Percentiles rank a stretch among this genome's conserved stretches.
These are phyloP conservation scores for Steinernema hermaphroditum DNA, from an alignment of 2,888 invertebrate species.

Conservation along the genomic window DNA sequence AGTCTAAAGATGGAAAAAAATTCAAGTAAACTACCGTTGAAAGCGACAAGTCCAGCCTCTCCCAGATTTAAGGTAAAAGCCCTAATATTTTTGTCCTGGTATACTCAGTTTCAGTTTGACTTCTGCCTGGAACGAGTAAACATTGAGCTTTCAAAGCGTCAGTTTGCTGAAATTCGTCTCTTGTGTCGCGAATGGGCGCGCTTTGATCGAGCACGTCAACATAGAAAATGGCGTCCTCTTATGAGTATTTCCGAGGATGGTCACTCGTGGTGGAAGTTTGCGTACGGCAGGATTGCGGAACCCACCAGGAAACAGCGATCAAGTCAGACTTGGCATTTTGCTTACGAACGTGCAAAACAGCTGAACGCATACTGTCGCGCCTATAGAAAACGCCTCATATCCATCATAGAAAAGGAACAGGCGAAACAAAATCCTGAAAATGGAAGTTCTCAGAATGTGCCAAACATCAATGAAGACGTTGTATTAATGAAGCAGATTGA, in stretches of 20 bases:
- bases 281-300: neutral
- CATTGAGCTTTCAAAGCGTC: slow-evolving; percentile 59
- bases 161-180: slow-evolving; percentile 59
- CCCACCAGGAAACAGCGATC: neutral
- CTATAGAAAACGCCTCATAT: slow-evolving; percentile 63
- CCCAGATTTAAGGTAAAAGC: slow-evolving; percentile 75
- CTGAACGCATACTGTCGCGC: slow-evolving; percentile 79
- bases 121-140: slow-evolving; percentile 59
- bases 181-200: slow-evolving; percentile 77
- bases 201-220: slow-evolving; percentile 77
- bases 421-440: slow-evolving; percentile 30
- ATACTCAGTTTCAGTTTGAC: slow-evolving; percentile 55
- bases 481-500: slow-evolving; percentile 74
- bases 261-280: neutral
- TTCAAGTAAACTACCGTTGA: slow-evolving; percentile 82
- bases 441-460: slow-evolving; percentile 8
- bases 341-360: slow-evolving; percentile 72
- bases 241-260: slow-evolving; percentile 71
- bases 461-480: slow-evolving; percentile 46
- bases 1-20: slow-evolving; percentile 86
- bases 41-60: slow-evolving; percentile 72
- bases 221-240: slow-evolving; percentile 79
- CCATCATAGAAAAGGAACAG: slow-evolving; percentile 42
- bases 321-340: slow-evolving; percentile 70
- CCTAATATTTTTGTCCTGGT: no score